These are phyloP conservation scores for rabbit (Oryctolagus cuniculus) DNA, from an alignment of 2,113 vertebrate species.

Conservation along the genomic window DNA sequence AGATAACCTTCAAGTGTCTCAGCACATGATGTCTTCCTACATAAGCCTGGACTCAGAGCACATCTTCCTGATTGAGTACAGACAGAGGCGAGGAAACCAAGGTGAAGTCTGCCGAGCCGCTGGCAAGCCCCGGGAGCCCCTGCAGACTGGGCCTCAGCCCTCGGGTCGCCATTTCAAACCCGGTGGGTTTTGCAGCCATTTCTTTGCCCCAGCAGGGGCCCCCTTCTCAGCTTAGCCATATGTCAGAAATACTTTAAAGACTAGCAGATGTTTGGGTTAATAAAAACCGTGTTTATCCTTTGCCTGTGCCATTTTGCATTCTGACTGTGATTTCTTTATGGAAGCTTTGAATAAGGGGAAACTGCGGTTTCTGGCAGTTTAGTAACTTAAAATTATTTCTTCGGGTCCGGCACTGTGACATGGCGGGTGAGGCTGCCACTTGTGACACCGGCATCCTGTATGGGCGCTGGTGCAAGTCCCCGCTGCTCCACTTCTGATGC, in stretches of 20 bases:
- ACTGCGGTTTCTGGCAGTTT: slow-evolving; percentile 15
- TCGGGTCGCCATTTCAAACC: not conserved
- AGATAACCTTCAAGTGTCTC: slow-evolving; percentile 6
- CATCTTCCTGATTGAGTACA: not conserved
- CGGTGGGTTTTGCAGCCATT: slow-evolving; percentile 52
- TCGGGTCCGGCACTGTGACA: not conserved
- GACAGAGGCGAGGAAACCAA: not conserved
- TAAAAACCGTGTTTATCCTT: slow-evolving; percentile 54
- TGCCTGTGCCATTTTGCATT: slow-evolving; percentile 14
- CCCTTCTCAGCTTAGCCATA: slow-evolving; percentile 54
- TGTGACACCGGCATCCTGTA: too few relatives aligned
- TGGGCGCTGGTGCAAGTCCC: too few relatives aligned
- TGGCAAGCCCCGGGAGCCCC: not conserved
- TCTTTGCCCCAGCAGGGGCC: slow-evolving; percentile 45
- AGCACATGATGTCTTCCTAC: not conserved
- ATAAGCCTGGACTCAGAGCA: not conserved
- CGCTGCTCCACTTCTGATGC: too few relatives aligned
- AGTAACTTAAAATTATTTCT: slow-evolving; percentile 25
- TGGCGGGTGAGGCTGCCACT: too few relatives aligned
- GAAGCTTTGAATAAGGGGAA: slow-evolving; percentile 15
- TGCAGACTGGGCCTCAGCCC: rapidly evolving
- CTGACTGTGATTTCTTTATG: slow-evolving; percentile 57
- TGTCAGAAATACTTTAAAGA: slow-evolving; percentile 71
- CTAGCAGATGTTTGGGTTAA: slow-evolving; percentile 68
- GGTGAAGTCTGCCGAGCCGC: not conserved